Conservation (phyloP, 2,888 invertebrate species). For the Dryobotodes eremita region DNA sequence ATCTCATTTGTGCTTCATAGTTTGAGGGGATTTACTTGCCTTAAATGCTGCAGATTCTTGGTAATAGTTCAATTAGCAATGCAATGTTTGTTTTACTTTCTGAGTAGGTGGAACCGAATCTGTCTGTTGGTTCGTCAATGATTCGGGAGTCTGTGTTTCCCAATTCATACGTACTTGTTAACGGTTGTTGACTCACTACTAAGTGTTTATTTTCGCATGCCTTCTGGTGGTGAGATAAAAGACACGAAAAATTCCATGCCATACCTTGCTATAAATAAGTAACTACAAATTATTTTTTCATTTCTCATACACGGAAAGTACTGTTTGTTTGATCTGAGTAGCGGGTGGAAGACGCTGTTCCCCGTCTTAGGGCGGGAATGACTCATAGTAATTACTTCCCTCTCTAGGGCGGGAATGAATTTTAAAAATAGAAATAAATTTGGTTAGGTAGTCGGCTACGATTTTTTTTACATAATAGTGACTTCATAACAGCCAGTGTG, state of each 20-base stretch:
- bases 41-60: background rate
- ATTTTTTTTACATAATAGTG: no score
- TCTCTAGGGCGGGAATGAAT: no score
- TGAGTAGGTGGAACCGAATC: background rate
- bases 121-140: slow-evolving; percentile 3
- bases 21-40: slow-evolving; percentile 27
- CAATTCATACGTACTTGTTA: background rate
- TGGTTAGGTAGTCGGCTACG: no score
- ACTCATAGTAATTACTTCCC: no score
- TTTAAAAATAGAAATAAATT: no score
- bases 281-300: no score
- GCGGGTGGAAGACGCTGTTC: no score
- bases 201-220: background rate
- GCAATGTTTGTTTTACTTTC: slow-evolving; percentile 10
- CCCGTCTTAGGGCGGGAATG: no score
- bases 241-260: background rate
- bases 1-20: slow-evolving; percentile 31
- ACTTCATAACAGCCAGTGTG: no score
- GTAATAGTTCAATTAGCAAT: slow-evolving; percentile 12
- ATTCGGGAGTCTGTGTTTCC: slow-evolving; percentile 23
- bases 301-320: no score
- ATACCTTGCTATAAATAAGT: background rate
- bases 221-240: background rate
- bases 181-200: background rate
- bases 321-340: no score